Percentiles rank a stretch among this genome's conserved stretches.
Evolutionary conservation across 2,113 vertebrate genomes (phyloP).

Genomic region (Odobenus rosmarus): DNA sequence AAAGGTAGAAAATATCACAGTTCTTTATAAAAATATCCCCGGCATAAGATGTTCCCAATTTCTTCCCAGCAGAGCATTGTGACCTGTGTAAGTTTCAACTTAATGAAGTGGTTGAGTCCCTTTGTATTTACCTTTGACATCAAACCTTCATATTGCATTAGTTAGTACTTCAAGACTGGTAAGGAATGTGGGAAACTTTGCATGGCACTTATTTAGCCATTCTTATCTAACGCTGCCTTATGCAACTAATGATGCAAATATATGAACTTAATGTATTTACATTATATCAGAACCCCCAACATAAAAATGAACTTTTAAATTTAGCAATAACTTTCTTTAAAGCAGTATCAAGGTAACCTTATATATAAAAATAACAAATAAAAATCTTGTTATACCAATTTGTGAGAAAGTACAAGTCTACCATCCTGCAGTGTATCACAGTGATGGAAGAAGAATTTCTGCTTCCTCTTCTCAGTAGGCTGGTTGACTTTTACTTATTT

Average conservation of each 20-base stretch:
- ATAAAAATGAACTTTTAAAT: not conserved
- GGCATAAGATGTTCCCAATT: not conserved
- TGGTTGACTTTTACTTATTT: not conserved
- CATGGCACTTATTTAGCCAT: not conserved
- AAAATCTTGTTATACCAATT: not conserved
- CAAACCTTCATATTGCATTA: not conserved
- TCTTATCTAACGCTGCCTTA: not conserved
- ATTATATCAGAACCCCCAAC: not conserved
- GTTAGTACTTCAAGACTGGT: not conserved
- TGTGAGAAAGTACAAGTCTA: not conserved
- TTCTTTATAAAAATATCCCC: not conserved
- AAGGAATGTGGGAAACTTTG: not conserved
- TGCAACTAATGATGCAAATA: not conserved
- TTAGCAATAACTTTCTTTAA: not conserved
- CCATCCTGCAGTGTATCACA: not conserved
- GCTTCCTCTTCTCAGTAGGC: not conserved
- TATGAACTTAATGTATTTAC: not conserved
- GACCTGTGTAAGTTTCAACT: not conserved
- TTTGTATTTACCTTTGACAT: not conserved
- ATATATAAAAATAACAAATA: not conserved
- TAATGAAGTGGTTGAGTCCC: not conserved
- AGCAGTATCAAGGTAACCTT: not conserved
- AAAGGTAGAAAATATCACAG: not conserved
- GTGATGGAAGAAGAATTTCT: not conserved
- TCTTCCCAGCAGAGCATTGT: not conserved